Percentiles rank a stretch among this genome's conserved stretches.
Evolutionary conservation across 2,888 invertebrate genomes (phyloP).

Genomic region (Saturnia pavonia): DNA sequence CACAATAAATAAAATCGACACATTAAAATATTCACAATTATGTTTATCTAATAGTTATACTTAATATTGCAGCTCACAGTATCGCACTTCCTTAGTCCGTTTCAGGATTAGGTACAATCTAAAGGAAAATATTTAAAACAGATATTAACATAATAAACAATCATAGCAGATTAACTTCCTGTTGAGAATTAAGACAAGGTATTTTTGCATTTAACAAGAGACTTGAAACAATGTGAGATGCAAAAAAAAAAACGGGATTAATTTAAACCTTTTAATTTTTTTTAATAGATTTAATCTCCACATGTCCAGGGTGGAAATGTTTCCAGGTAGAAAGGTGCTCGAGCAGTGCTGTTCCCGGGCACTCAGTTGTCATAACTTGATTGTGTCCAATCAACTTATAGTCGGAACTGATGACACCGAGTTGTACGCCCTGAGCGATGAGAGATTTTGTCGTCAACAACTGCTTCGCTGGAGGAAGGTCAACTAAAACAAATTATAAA

Average conservation of each 20-base stretch:
- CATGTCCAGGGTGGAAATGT: conserved; percentile 55
- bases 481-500: conserved; percentile 57
- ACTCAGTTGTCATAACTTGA: conserved; percentile 79
- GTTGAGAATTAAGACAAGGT: background rate
- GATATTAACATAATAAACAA: conserved; percentile 7
- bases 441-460: conserved; percentile 79
- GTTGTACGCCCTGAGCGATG: conserved; percentile 80
- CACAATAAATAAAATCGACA: background rate
- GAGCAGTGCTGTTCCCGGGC: conserved; percentile 84
- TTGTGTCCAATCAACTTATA: conserved; percentile 85
- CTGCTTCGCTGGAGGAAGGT: conserved; percentile 81
- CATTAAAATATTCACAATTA: background rate
- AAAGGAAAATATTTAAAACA: conserved; percentile 2
- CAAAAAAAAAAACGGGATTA: background rate
- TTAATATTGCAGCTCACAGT: background rate
- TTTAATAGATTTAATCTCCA: conserved; percentile 15
- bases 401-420: conserved; percentile 78
- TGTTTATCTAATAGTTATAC: background rate
- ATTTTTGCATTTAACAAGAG: background rate
- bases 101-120: conserved; percentile 8
- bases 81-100: conserved; percentile 2
- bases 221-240: background rate
- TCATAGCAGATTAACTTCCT: background rate
- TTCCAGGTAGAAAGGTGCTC: conserved; percentile 84
- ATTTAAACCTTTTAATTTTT: conserved; percentile 17